A percentile compares a stretch with the other conserved stretches of the same genome.
Evolutionary conservation across 2,797 vertebrate species (phyloP).

Genomic region (Siniperca scherzeri): DNA sequence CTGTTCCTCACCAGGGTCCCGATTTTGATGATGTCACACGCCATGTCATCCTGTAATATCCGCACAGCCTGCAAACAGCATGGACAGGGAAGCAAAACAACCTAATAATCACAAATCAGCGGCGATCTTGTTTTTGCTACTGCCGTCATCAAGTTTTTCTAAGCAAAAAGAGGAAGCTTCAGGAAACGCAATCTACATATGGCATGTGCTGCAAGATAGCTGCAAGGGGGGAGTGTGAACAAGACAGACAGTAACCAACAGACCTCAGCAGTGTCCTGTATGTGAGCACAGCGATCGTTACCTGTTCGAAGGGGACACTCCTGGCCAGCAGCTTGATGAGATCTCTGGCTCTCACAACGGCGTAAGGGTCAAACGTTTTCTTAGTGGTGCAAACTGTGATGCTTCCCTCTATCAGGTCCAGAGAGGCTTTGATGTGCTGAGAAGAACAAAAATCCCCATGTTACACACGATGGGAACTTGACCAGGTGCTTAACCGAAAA

Average conservation of each 20-base stretch:
- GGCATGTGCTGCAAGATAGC: background rate
- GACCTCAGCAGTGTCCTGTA: background rate
- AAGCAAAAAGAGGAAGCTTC: background rate
- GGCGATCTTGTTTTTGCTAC: background rate
- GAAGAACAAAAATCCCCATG: background rate
- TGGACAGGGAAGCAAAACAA: background rate
- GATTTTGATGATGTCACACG: slow-evolving; percentile 98
- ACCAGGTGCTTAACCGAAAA: background rate
- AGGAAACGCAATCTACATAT: background rate
- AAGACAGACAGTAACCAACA: too few relatives aligned
- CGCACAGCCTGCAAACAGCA: slow-evolving; percentile 88
- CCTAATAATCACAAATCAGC: background rate
- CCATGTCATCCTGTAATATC: slow-evolving; percentile 94
- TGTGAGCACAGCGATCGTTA: slow-evolving; percentile 51
- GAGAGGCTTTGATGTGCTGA: slow-evolving; percentile 89
- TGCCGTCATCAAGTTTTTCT: background rate
- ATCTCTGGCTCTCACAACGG: slow-evolving; percentile 93
- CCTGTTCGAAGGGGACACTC: slow-evolving; percentile 98
- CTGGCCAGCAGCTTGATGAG: slow-evolving; percentile 95
- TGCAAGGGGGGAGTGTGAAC: background rate
- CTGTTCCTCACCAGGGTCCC: slow-evolving; percentile 94
- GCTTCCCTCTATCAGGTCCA: slow-evolving; percentile 98
- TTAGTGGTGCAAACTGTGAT: slow-evolving; percentile 94
- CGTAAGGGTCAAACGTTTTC: slow-evolving; percentile 96
- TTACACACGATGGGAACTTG: background rate